Percentiles rank a stretch among this genome's conserved stretches.
These are phyloP conservation scores for Melopsittacus undulatus DNA, from an alignment of 2,797 vertebrate species.

Conservation along the genomic window DNA sequence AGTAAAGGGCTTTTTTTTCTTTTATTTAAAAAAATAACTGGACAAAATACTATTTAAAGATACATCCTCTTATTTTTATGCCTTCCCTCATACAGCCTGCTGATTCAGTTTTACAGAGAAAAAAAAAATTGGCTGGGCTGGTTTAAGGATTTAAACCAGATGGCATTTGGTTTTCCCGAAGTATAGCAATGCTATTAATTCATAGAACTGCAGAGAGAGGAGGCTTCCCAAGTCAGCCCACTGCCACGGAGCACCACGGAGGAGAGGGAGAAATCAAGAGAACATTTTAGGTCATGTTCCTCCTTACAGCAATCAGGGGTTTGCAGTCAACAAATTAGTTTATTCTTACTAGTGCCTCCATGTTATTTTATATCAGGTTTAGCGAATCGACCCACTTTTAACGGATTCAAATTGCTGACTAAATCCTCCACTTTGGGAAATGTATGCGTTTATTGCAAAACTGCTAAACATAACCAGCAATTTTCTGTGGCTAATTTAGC, in stretches of 20 bases:
- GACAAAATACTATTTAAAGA: neutral
- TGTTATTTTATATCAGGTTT: conserved; percentile 32
- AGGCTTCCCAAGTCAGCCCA: neutral
- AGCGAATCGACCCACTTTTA: conserved; percentile 28
- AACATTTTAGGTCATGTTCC: conserved; percentile 28
- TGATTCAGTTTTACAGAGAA: conserved; percentile 28
- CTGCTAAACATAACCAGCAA: conserved; percentile 65
- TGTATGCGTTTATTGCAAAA: conserved; percentile 45
- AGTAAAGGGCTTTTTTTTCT: neutral
- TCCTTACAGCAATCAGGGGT: conserved; percentile 28
- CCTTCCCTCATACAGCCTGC: conserved; percentile 22
- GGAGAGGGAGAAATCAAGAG: conserved; percentile 21
- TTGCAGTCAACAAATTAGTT: conserved; percentile 56
- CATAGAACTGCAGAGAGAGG: conserved; percentile 30
- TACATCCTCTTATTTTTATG: conserved; percentile 37
- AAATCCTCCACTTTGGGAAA: conserved; percentile 51
- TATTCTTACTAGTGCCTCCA: conserved; percentile 19
- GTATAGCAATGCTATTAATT: conserved; percentile 54
- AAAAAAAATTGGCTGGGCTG: neutral
- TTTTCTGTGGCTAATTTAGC: conserved; percentile 71
- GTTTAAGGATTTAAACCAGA: conserved; percentile 67
- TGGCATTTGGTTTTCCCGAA: conserved; percentile 63
- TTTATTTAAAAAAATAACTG: neutral
- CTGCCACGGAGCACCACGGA: neutral
- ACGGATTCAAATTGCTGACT: conserved; percentile 29